Percentiles rank a stretch among this genome's conserved stretches.
Evolutionary conservation across 2,797 vertebrate species (phyloP).

Genomic region (Hipposideros larvatus): DNA sequence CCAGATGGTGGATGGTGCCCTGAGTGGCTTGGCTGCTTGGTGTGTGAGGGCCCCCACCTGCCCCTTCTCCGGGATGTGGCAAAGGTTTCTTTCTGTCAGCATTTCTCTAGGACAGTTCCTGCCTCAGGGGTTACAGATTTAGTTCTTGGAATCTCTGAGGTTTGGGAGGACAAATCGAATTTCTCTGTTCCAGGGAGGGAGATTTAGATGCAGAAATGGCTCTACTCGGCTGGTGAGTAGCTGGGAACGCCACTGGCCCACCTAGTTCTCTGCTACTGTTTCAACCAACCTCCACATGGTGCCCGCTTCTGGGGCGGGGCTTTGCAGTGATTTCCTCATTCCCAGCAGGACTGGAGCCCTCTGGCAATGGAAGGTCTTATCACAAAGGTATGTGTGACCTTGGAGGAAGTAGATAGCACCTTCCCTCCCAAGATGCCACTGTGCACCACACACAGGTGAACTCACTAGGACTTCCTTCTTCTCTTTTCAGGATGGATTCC

Average conservation of each 20-base stretch:
- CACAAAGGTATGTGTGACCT: background rate
- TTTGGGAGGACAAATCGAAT: background rate
- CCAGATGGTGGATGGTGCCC: background rate
- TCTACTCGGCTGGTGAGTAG: rapidly evolving
- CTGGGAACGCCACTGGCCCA: rapidly evolving
- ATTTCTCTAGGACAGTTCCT: background rate
- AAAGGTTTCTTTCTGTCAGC: conserved; percentile 7
- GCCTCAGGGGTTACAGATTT: background rate
- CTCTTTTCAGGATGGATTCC: background rate
- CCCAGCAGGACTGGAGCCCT: background rate
- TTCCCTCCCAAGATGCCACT: background rate
- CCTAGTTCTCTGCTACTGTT: background rate
- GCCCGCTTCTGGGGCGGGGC: background rate
- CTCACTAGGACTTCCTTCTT: background rate
- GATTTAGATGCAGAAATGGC: background rate
- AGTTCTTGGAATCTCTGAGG: background rate
- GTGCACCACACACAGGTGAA: background rate
- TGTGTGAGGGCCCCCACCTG: rapidly evolving
- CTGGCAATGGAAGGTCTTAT: background rate
- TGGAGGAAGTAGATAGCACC: background rate
- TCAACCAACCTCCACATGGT: rapidly evolving
- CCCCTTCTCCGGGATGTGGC: background rate
- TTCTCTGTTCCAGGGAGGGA: background rate
- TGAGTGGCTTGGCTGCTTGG: rapidly evolving
- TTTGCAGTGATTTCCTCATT: background rate